Base-by-base conservation (phyloP, 2,797 vertebrate species). In the Calcarius lapponicus region DNA sequence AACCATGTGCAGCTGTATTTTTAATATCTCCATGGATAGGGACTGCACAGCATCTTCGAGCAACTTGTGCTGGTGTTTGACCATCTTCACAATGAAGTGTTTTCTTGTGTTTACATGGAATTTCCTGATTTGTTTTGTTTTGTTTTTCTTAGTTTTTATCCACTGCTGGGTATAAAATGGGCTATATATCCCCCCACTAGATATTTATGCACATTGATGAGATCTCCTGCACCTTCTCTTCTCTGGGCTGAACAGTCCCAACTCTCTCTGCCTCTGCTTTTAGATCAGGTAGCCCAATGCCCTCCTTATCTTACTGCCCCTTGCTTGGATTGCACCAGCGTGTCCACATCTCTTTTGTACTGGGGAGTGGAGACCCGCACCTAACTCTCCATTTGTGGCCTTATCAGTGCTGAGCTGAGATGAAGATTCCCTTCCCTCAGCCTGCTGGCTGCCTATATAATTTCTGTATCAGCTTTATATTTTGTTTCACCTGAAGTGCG, bases 141-240 rank as follows among this genome's bases (percentile, higher is more conserved):
- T 53, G 15, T 22, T 4, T 78, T 36, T 69, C 24, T 65, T 21
- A 31, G 11, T 67, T 56, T 62, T 8, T 60, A 18, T 6, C 32
- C 5, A 36, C 24, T 81, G 6, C 9, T 75, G 8, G n/a, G n/a
- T n/a, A n/a, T n/a, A n/a, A n/a, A n/a, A n/a, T 42, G 34, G 7
- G 4, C 9, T 61, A 3, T 50, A 1, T n/a, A n/a, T 69, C 2
- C 11, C 16, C 4, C 6, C 17, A n/a, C 7, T 12, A 51, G 32
- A 32, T 10, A 28, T 54, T 50, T 72, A 32, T 72, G 50, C 7
- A 38, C 2, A 4, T 34, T 26, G 25, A n/a, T 38, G 24, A 70
- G 21, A 45, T 57, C 4, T 4, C 7, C 17, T 51, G n/a, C 14
- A 3, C 14, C 14, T 61, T 75, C 25, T 81, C 36, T 79, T 89